Conservation (phyloP, 92 coral and sea anemone species). For the Zoanthus solanderi region DNA sequence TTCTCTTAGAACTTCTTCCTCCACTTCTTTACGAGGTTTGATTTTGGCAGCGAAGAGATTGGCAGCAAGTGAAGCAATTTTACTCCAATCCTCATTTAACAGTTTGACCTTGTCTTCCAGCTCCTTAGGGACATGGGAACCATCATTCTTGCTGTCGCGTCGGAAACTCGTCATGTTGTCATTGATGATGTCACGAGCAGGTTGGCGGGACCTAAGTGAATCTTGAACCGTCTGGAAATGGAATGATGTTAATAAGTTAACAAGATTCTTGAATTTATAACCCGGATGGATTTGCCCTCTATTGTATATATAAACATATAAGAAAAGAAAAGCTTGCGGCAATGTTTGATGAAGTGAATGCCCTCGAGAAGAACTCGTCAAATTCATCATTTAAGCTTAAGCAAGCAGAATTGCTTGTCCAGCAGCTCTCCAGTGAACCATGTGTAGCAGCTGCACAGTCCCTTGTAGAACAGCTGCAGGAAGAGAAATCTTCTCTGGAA, state of each 20-base stretch:
- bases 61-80: constrained; percentile 80
- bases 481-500: constrained; percentile 79
- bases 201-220: constrained; percentile 81
- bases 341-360: constrained; percentile 72
- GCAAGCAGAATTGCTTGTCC: constrained; percentile 92
- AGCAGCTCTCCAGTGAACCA: constrained; percentile 93
- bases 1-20: constrained; percentile 50
- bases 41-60: constrained; percentile 74
- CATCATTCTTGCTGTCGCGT: constrained; percentile 91
- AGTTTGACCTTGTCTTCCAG: constrained; percentile 86
- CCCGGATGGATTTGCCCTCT: too few relatives aligned
- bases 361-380: constrained; percentile 66
- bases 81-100: constrained; percentile 91
- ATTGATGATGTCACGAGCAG: constrained; percentile 83
- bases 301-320: too few relatives aligned
- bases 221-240: constrained; percentile 79
- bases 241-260: too few relatives aligned
- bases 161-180: constrained; percentile 82
- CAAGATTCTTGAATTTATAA: too few relatives aligned
- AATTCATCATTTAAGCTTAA: constrained; percentile 80
- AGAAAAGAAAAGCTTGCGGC: too few relatives aligned
- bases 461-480: constrained; percentile 80
- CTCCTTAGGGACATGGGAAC: constrained; percentile 82
- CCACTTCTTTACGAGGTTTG: constrained; percentile 55
- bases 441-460: constrained; percentile 79